Base-by-base conservation (phyloP, 2,113 vertebrate species). In the Tragelaphus imberbis region DNA sequence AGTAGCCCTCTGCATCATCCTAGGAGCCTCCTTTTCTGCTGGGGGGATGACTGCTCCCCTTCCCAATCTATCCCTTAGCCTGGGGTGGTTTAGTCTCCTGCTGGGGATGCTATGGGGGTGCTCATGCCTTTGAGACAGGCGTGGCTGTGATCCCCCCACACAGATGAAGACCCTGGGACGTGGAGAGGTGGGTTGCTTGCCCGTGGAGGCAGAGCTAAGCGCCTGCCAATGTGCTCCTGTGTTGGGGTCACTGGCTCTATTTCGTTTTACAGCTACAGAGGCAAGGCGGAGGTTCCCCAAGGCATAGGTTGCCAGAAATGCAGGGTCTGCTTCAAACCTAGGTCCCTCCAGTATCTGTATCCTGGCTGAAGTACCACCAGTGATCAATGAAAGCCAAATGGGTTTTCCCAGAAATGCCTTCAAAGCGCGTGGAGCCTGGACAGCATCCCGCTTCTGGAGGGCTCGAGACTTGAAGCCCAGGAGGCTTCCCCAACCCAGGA, bases 191-290 rank as follows among this genome's bases (percentile, higher is more conserved):
- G 23, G 19, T 6, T 2, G 0, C 84, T 36, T 23, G n/a, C 79
- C 55, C 0, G 0, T 27, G 44, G 63, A 2, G 0, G 40, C 11
- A 11, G 30, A 44, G 36, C 33, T 17, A 3, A 1, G 25, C 9
- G 6, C 61, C 49, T 23, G 3, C 36, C 36, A 4, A 4, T 8
- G 11, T 2, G 21, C 95, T 11, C 17, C 58, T 33, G 25, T 3
- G 6, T 59, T 49, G 1, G 49, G 40, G n/a, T 36, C 6, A 2
- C 0, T 6, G 12, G 47, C 56, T 14, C 55, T 25, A 1, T 5
- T 25, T 68, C 6, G 0, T 3, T 14, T 27, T 0, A 33, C 3
- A 7, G 79, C 87, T 14, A 23, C 15, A 15, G 49, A 68, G 30
- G 9, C 5, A 2, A 0, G 51, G 14, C 2, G 25, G 0, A 7